Base-by-base conservation (phyloP, 2,113 vertebrate genomes). In the Lates calcarifer region DNA sequence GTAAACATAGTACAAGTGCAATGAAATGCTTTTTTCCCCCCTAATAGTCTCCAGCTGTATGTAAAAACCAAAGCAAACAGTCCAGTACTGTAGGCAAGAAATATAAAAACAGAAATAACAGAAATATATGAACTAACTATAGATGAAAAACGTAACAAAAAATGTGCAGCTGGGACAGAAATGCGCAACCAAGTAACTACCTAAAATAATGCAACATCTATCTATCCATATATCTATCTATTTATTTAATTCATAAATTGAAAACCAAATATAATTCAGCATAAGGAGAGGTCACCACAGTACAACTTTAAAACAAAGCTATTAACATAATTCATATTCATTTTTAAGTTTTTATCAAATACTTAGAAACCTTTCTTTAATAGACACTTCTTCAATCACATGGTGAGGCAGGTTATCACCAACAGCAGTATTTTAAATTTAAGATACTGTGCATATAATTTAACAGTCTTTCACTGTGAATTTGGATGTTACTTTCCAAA, bases 401-500 rank as follows among this genome's bases (percentile, higher is more conserved):
- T 22, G 22, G 35, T 45, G 51, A 41, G 14, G 14, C 22, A 35
- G 51, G 51, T 26, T 26, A 51, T 51, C n/a, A 11, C 20, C 49
- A 51, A 51, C 3, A 53, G 10, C 3, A 53, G n/a, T 18, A 24
- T 68, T 2, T 33, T n/a, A 37, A 35, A 62, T 73, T 20, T 17
- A 28, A 55, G 29, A 26, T n/a, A 10, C 20, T n/a, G 8, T 26
- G 5, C 9, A 26, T 26, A 55, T 55, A 26, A 55, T 55, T 55
- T 26, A 55, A 26, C 12, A 26, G n/a, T 55, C 56, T 18, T 41
- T 66, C 20, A 37, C 6, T 22, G 24, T 33, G 14, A 60, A 67
- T 73, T 55, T 20, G 8, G 17, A 33, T 35, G 8, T 39, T 39
- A 33, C 3, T 43, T 64, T 74, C 3, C 78, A 33, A 79, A 65